A percentile compares a stretch with the other conserved stretches of the same genome.
Evolutionary conservation across 2,888 invertebrate species (phyloP).

Genomic region (Latheticus oryzae): DNA sequence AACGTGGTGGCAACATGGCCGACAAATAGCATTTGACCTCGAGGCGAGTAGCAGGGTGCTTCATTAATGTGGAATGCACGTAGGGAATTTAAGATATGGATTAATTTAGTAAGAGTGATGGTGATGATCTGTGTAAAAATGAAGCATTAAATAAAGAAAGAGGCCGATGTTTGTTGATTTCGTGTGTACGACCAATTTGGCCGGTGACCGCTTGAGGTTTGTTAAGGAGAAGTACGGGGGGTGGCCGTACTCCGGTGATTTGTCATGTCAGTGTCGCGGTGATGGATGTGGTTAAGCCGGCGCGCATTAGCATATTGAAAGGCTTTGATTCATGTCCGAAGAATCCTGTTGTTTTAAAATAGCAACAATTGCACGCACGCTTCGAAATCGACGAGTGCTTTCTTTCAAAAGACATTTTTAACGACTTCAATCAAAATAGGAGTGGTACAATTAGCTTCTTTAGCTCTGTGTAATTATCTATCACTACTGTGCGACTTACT

Average conservation of each 20-base stretch:
- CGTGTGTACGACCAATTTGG: slow-evolving; percentile 50
- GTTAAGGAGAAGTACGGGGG: slow-evolving; percentile 25
- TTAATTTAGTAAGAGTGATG: slow-evolving; percentile 45
- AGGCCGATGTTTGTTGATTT: slow-evolving; percentile 47
- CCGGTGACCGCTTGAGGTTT: slow-evolving; percentile 42
- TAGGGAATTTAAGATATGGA: slow-evolving; percentile 41
- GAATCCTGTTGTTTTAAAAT: slow-evolving; percentile 62
- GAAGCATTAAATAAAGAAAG: slow-evolving; percentile 35
- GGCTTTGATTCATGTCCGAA: slow-evolving; percentile 62
- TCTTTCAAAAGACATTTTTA: slow-evolving; percentile 1
- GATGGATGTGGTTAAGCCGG: slow-evolving; percentile 62
- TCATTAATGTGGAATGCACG: slow-evolving; percentile 33
- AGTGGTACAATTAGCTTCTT: slow-evolving; percentile 27
- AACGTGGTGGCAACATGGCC: slow-evolving; percentile 19
- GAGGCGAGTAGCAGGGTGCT: slow-evolving; percentile 28
- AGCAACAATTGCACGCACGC: slow-evolving; percentile 50
- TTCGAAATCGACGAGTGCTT: slow-evolving; percentile 9
- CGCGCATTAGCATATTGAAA: slow-evolving; percentile 65
- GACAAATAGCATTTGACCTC: slow-evolving; percentile 20
- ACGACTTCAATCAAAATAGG: slow-evolving; percentile 18
- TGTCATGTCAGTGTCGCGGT: slow-evolving; percentile 65
- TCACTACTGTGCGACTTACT: too few relatives aligned
- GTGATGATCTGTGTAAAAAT: slow-evolving; percentile 42
- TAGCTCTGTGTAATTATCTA: slow-evolving; percentile 7
- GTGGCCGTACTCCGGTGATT: slow-evolving; percentile 55